phyloP scores from a whole-genome alignment of 1,140 invertebrate genomes.

The Protaetia brevitarsis region DNA sequence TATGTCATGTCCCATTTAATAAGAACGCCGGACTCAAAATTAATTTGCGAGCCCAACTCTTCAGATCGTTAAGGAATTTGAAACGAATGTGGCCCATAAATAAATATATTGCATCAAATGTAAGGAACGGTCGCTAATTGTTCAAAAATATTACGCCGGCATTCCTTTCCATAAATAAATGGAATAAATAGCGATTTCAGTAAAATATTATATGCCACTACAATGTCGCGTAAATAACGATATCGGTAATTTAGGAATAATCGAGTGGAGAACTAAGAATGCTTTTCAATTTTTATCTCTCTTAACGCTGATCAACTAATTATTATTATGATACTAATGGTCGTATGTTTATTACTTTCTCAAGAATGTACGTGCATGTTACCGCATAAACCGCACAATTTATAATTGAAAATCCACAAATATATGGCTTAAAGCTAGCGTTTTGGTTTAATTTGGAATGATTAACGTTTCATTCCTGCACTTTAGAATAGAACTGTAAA shows the following conservation, averaged over 20 bases:
- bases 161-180: not conserved
- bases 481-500: too few relatives aligned
- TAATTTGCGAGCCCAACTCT: not conserved
- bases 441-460: too few relatives aligned
- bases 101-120: not conserved
- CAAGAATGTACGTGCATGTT: not conserved
- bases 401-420: too few relatives aligned
- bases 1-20: not conserved
- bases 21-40: not conserved
- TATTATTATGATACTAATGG: not conserved
- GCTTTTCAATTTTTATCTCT: not conserved
- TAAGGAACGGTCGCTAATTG: not conserved
- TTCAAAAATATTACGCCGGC: not conserved
- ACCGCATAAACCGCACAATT: too few relatives aligned
- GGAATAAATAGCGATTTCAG: not conserved
- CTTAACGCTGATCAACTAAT: not conserved
- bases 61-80: slow-evolving; percentile 3
- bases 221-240: not conserved
- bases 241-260: not conserved
- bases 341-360: not conserved
- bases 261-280: not conserved
- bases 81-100: not conserved
- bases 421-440: too few relatives aligned
- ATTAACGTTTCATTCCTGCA: too few relatives aligned
- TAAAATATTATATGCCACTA: not conserved